Evolutionary conservation across 2,797 vertebrate genomes (phyloP), one percentile per base, ranked within the genome.

Genomic region (Somateria mollissima): DNA sequence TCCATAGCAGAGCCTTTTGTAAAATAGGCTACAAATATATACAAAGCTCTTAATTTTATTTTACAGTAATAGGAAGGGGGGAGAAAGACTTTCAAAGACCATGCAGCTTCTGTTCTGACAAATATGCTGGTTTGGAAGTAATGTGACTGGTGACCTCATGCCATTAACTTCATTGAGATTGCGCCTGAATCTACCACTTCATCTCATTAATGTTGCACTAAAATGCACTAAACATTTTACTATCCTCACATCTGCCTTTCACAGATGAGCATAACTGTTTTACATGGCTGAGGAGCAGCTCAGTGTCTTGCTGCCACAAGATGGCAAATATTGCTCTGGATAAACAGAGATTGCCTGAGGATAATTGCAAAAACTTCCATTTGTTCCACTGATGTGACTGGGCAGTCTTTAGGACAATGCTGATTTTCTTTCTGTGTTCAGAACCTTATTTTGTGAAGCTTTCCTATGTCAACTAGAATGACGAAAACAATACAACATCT

Each of bases 181-280:
- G 25, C 61, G 49, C 60, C 72, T 84, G 61, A 60, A 77, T 85
- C 66, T 91, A 84, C 79, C 54, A 60, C 84, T 77, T 25, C 11
- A 28, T 73, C 86, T 87, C 70, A 80, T 65, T 86, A 80, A 73
- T 32, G 56, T 62, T 58, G 47, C 9, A 27, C 77, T 86, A 82
- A 91, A 95, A 96, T 67, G 24, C 8, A 43, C 57, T 21, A 90
- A 72, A 85, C 69, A 51, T 92, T 92, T 79, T 84, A 84, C 78
- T 61, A 25, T 96, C 56, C 74, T 97, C 85, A 79, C 53, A 90
- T 43, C 70, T 90, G 43, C 65, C 70, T 97, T 86, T 96, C 54
- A 67, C 41, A 72, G 34, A 74, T 65, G 53, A 94, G 69, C 89
- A 96, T 91, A 94, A 82, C 34, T 82, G 53, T 39, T 97, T 94